Percentiles rank a stretch among this genome's conserved stretches.
Conservation (phyloP, 1,140 invertebrate genomes). For the Metopolophium dirhodum region DNA sequence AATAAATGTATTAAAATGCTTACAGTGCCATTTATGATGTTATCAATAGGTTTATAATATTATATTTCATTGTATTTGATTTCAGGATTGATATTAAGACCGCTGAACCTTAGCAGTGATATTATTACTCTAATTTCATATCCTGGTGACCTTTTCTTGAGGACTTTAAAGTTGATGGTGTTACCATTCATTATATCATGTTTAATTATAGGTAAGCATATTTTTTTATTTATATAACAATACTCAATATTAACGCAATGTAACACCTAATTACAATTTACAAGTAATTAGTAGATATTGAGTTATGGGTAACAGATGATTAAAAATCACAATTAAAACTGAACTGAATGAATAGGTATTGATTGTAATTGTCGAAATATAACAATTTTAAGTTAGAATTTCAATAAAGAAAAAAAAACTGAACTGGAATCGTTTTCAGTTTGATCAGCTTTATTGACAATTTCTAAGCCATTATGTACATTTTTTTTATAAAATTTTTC, state of each 20-base stretch:
- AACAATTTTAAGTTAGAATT: no score
- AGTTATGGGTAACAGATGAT: background rate
- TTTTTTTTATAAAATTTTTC: background rate
- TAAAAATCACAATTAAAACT: background rate
- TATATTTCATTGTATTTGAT: slow-evolving; percentile 57
- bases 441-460: background rate
- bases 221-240: background rate
- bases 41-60: background rate
- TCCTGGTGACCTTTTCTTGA: slow-evolving; percentile 91
- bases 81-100: slow-evolving; percentile 76
- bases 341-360: background rate
- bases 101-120: slow-evolving; percentile 72
- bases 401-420: background rate
- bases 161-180: slow-evolving; percentile 86
- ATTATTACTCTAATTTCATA: slow-evolving; percentile 84
- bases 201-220: slow-evolving; percentile 75
- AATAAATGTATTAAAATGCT: background rate
- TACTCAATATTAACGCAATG: background rate
- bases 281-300: background rate
- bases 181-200: slow-evolving; percentile 87
- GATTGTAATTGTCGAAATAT: no score
- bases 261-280: background rate
- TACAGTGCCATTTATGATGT: background rate
- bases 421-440: background rate
- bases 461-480: background rate